Evolutionary conservation across 2,797 vertebrate species (phyloP), one percentile per base, ranked within the genome.

Genomic region (Erethizon dorsatum): DNA sequence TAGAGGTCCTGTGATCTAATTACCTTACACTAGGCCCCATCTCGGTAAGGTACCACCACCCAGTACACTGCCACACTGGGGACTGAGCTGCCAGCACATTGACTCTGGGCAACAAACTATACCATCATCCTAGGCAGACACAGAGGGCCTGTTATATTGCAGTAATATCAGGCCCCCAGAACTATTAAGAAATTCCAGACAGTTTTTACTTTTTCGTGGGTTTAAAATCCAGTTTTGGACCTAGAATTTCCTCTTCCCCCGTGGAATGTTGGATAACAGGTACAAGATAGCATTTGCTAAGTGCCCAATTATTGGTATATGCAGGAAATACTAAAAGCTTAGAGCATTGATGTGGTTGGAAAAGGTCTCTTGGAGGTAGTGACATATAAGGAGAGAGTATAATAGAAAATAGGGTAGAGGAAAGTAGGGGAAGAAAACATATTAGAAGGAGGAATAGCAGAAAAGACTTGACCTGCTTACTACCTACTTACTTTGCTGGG

Each of bases 201-300:
- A 79, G 10, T 45, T 65, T 94, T 96, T 73, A 37, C 61, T 93
- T 88, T 92, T 28, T 10, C 83, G 41, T 57, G 78, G 31, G n/a
- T 80, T 80, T 95, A 50, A 83, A 91, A 54, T 94, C 37, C 47
- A 88, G 63, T 93, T 92, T 90, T 89, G 61, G 50, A 69, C 50
- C 56, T 88, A 91, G 15, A 31, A 52, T 6, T 88, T 56, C 45
- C 26, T 88, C 13, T 75, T 3, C 22, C 1, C 1, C 57, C 47
- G 7, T 37, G 31, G 80, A 83, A 88, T 87, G 59, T 79, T 84
- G n/a, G 41, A 71, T 92, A 65, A 45, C 14, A 91, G 33, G 12
- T 83, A 65, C 22, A 82, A 83, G 20, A 14, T 87, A 45, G 69
- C 28, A 71, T 91, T 45, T 73, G 13, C 67, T 94, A 47, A 89